Base-by-base conservation (phyloP, 2,888 invertebrate species). In the Carpatolechia fugitivella region DNA sequence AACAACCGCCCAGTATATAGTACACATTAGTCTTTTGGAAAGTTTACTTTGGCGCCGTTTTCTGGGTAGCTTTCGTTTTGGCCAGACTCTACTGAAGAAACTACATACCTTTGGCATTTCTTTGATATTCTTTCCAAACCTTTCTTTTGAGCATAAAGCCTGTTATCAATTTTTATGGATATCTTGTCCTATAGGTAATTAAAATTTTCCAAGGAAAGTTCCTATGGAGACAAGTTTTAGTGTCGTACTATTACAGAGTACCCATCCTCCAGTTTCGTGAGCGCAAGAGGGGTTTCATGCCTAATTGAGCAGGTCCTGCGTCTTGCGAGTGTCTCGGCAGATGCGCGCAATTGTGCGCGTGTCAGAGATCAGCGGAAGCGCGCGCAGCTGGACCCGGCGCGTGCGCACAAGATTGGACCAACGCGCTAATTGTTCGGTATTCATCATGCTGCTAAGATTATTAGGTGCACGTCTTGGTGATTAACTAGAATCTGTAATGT, bases 351-450 rank as follows among this genome's bases (percentile, higher is more conserved):
- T 88, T 88, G 87, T 66, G 66, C 63, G 31, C 59, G 79, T 85
- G 89, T 88, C 89, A 89, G 85, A 88, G 89, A 87, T 88, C 89
- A 89, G 87, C 88, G 89, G 89, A 89, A 88, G 89, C 83, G 76
- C 72, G 44, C 24, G 44, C 44, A 44, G 44, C 24, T 29, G 44
- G 76, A 69, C 72, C 75, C 56, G 69, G 74, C 72, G 77, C 78
- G 78, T 78, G 82, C 81, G 68, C 69, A 62, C 60, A 62, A 57
- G 68, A 67, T 20, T 20, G 24, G 20, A 16, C 18, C n/a, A 38
- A 29, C 35, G 48, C 24, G 35, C 63, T 75, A 74, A 75, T 78
- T 74, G 70, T 63, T 68, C 66, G 70, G 65, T 60, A 69, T 74
- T 79, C 69, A 76, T 73, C 74, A 72, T 72, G 66, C 64, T 55